Evolutionary conservation across 2,797 vertebrate species (phyloP), one percentile per base, ranked within the genome.

Genomic region (Labeo calbasu): DNA sequence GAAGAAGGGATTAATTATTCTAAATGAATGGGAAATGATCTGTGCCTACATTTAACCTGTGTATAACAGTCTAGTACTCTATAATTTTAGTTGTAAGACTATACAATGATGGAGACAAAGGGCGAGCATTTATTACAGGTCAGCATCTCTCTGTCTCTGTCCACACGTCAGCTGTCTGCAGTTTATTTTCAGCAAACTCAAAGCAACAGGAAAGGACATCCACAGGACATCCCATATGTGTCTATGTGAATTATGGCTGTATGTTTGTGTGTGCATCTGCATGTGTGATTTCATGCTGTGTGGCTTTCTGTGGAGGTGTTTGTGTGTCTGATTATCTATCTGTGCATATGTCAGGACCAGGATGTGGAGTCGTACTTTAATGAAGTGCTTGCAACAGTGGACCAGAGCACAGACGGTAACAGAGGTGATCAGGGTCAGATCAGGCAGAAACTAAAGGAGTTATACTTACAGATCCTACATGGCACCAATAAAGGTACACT

Each of bases 291-390:
- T 5, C 72, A 51, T 61, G 77, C 23, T 23, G 51, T 76, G 65
- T 77, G 70, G 72, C 32, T 77, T 17, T 79, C 25, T 69, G 13
- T 36, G 63, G 57, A 17, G 40, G 66, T 92, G 90, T 91, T 88
- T 85, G 80, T 88, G 73, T 87, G 85, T 73, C 12, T 88, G 86
- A 88, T 78, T 84, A 82, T 71, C 86, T 80, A 91, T 59, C 73
- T 66, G 36, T 51, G 6, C 86, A 71, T 87, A 75, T 90, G 78
- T 73, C 93, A 99, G 97, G 93, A 95, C 80, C 91, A 86, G 69
- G 92, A 92, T 0, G 86, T 97, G 0, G 96, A 98, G 87, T 85
- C 84, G 68, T 96, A 95, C 92, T 99, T 99, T 92, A 95, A 92
- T 89, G 93, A 97, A 84, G 96, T 99, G 90, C 91, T 97, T 91